phyloP scores from a whole-genome alignment of 1,140 invertebrate genomes.

The Drosophila mauritiana region DNA sequence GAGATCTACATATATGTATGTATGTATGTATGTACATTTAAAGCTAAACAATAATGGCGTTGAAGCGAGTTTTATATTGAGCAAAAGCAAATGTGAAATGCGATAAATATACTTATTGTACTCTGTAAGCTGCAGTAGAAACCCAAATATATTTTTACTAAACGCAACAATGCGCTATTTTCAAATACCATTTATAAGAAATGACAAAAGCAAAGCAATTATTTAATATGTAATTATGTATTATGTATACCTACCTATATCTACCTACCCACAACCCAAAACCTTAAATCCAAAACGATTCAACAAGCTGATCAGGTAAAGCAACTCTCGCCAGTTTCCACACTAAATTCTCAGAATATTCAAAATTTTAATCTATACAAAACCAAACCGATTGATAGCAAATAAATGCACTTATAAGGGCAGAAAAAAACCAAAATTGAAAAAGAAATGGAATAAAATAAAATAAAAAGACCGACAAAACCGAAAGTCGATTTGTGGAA shows the following conservation, averaged over 20 bases:
- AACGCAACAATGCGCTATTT: constrained; percentile 77
- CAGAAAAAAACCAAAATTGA: constrained; percentile 64
- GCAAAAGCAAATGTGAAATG: constrained; percentile 56
- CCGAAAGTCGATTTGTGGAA: constrained; percentile 30
- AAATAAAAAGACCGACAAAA: constrained; percentile 75
- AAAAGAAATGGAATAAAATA: constrained; percentile 64
- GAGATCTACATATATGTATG: constrained; percentile 36
- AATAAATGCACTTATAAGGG: constrained; percentile 54
- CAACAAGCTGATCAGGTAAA: constrained; percentile 44
- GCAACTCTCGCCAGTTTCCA: constrained; percentile 24
- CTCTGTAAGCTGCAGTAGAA: constrained; percentile 70
- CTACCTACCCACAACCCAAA: no score
- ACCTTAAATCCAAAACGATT: constrained; percentile 10
- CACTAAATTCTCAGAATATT: constrained; percentile 37
- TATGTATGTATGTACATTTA: constrained; percentile 52
- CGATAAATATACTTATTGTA: constrained; percentile 54
- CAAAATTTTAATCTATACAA: constrained; percentile 23
- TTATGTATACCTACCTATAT: constrained; percentile 54
- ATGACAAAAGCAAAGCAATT: constrained; percentile 80
- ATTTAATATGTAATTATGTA: constrained; percentile 80
- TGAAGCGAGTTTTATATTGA: constrained; percentile 53
- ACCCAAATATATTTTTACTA: constrained; percentile 83
- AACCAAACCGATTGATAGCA: constrained; percentile 23
- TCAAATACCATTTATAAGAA: constrained; percentile 78
- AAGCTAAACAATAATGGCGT: constrained; percentile 51